Base-by-base conservation (phyloP, 2,113 vertebrate species). In the Tor tambroides region DNA sequence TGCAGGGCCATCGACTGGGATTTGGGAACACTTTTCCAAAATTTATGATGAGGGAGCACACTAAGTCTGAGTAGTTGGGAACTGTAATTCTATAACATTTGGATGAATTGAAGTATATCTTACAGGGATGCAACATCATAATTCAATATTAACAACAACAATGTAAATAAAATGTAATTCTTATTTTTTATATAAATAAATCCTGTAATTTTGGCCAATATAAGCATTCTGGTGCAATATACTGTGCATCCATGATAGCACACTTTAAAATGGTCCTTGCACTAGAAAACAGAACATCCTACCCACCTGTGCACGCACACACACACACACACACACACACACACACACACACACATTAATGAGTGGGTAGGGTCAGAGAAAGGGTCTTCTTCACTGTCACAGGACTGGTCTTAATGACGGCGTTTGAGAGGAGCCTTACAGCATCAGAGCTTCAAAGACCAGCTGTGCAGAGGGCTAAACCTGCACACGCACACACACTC, bases 281-380 rank as follows among this genome's bases (percentile, higher is more conserved):
- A 46, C 32, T 75, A 54, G 1, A 19, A 78, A 78, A 26, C 2
- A 77, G n/a, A 77, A 54, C 41, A 51, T 54, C 28, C 3, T 17
- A 51, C 6, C 75, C 26, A 78, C 5, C n/a, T 30, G 5, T 4
- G 4, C 3, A 2, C 59, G 26, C n/a, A 26, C 56, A 59, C 56
- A 61, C 56, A 61, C 54, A 21, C 19, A 7, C 54, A 6, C 54
- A 6, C 59, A 11, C n/a, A 15, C 65, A 3, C 28, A 19, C 65
- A 4, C 46, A 93, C 91, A 91, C 91, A 92, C 88, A 92, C 90
- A 87, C 89, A 87, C 90, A 85, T 46, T 54, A 72, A 74, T 56
- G n/a, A 51, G 72, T 35, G 51, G 78, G 51, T 61, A 80, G 54
- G 75, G 78, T 80, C 54, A 80, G 54, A 15, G 10, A 69, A 69